These are phyloP conservation scores for Tenthredo scrophulariae DNA, from an alignment of 2,888 invertebrate species.

Conservation along the genomic window DNA sequence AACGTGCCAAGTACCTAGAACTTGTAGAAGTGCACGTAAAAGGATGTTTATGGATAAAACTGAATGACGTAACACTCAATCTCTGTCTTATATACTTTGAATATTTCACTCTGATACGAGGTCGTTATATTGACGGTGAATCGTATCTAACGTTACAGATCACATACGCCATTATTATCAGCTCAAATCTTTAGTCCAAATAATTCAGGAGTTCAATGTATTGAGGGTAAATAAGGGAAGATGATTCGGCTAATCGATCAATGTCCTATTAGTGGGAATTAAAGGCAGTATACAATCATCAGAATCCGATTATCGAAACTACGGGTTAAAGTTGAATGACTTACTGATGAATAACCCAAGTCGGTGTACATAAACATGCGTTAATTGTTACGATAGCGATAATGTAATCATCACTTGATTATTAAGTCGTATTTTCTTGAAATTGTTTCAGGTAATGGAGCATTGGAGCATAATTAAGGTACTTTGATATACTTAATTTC, in stretches of 20 bases:
- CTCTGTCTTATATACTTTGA: slow-evolving; percentile 17
- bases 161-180: too few relatives aligned
- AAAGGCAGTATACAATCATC: background rate
- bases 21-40: background rate
- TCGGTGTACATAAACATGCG: background rate
- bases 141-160: background rate
- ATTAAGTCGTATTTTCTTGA: background rate
- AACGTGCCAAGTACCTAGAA: slow-evolving; percentile 26
- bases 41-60: slow-evolving; percentile 32
- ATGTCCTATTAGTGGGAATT: background rate
- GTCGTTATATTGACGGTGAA: background rate
- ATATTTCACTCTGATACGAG: slow-evolving; percentile 14
- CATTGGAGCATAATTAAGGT: background rate
- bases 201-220: background rate
- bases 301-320: background rate
- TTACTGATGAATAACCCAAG: background rate
- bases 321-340: background rate
- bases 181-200: background rate
- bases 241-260: background rate
- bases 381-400: background rate
- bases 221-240: background rate
- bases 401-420: background rate
- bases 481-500: background rate
- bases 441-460: slow-evolving; percentile 34
- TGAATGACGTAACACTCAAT: slow-evolving; percentile 25